A percentile compares a stretch with the other conserved stretches of the same genome.
These are phyloP conservation scores for Diachrysia chrysitis DNA, from an alignment of 2,888 invertebrate species.

Conservation along the genomic window DNA sequence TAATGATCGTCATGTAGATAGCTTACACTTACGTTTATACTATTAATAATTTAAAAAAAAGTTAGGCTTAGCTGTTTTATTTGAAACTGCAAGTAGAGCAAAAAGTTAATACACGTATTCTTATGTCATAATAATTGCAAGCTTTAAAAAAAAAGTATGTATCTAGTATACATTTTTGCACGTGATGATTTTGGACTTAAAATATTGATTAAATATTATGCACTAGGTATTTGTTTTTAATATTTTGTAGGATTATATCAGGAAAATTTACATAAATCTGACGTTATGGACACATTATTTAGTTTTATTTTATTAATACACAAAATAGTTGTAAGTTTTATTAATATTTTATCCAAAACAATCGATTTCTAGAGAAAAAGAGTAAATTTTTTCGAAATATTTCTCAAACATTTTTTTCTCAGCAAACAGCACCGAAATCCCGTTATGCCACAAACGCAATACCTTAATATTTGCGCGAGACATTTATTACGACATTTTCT, in stretches of 20 bases:
- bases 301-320: not conserved
- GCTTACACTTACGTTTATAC: not conserved
- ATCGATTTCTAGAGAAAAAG: no score
- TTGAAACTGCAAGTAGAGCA: no score
- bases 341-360: not conserved
- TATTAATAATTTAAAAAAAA: not conserved
- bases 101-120: no score
- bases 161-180: no score
- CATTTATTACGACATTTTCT: slow-evolving; percentile 48
- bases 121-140: no score
- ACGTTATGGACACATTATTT: no score
- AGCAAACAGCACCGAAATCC: not conserved
- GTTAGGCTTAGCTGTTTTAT: no score
- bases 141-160: no score
- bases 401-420: not conserved
- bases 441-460: slow-evolving; percentile 24
- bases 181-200: no score
- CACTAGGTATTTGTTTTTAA: no score
- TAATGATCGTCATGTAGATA: not conserved
- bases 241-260: not conserved
- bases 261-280: not conserved
- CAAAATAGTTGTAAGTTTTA: not conserved
- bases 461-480: slow-evolving; percentile 48
- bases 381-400: no score
- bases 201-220: no score